Evolutionary conservation across 2,113 vertebrate genomes (phyloP).

Genomic region (Silurus meridionalis): DNA sequence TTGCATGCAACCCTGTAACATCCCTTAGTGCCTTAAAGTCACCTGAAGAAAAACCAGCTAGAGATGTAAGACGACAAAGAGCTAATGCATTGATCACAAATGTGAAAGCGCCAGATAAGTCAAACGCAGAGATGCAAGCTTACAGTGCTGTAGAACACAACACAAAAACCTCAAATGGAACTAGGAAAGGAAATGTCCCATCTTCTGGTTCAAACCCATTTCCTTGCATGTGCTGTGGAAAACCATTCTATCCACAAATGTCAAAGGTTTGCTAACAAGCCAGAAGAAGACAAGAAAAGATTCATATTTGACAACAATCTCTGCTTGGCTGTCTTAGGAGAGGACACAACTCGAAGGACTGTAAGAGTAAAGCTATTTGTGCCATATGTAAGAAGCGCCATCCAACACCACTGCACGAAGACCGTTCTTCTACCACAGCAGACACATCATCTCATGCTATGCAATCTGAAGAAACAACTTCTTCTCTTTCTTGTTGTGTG

Average conservation of each 20-base stretch:
- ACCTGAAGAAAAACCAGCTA: slow-evolving; percentile 23
- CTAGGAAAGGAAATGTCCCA: neutral
- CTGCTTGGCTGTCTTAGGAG: slow-evolving; percentile 47
- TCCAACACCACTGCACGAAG: slow-evolving; percentile 51
- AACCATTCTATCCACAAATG: slow-evolving; percentile 52
- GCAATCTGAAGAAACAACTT: slow-evolving; percentile 25
- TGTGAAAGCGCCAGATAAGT: slow-evolving; percentile 9
- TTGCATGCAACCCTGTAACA: slow-evolving; percentile 52
- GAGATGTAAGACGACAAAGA: slow-evolving; percentile 39
- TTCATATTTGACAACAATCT: slow-evolving; percentile 47
- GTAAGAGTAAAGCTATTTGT: slow-evolving; percentile 38
- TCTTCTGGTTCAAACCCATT: neutral
- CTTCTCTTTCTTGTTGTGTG: slow-evolving; percentile 25
- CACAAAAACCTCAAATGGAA: neutral
- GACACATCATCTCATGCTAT: neutral
- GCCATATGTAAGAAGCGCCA: slow-evolving; percentile 32
- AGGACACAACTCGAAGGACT: slow-evolving; percentile 49
- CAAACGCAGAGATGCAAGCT: neutral
- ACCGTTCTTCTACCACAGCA: slow-evolving; percentile 3
- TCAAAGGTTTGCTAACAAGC: slow-evolving; percentile 16
- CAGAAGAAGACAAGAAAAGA: slow-evolving; percentile 36
- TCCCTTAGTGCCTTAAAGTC: slow-evolving; percentile 31
- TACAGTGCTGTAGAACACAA: neutral
- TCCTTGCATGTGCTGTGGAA: slow-evolving; percentile 46
- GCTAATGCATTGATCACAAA: slow-evolving; percentile 41